A percentile compares a stretch with the other conserved stretches of the same genome.
These are phyloP conservation scores for Philereme vetulata DNA, from an alignment of 2,888 invertebrate species.

Conservation along the genomic window DNA sequence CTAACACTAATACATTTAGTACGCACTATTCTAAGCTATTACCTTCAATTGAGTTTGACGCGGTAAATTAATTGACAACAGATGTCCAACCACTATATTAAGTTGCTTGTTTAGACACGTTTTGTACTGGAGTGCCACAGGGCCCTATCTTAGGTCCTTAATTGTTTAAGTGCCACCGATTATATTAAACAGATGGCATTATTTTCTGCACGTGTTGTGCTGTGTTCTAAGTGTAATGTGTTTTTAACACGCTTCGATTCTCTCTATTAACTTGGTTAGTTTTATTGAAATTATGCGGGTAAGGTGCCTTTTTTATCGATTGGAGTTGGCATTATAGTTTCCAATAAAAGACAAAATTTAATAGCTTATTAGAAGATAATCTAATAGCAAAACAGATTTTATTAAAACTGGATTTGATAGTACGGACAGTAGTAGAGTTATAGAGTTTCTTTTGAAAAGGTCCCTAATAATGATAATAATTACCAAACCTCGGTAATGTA, in stretches of 20 bases:
- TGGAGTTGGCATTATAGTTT: too few species aligned
- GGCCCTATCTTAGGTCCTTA: constrained; percentile 23
- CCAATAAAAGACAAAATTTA: too few species aligned
- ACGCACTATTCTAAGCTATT: constrained; percentile 3
- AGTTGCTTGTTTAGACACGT: constrained; percentile 16
- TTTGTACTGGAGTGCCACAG: constrained; percentile 22
- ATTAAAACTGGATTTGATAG: too few species aligned
- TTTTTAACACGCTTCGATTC: constrained; percentile 11
- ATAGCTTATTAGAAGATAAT: too few species aligned
- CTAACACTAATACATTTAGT: constrained; percentile 10
- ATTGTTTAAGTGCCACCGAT: constrained; percentile 30
- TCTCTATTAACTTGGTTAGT: neutral
- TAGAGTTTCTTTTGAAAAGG: too few species aligned
- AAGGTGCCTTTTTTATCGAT: too few species aligned
- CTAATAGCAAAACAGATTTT: too few species aligned
- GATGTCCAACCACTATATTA: constrained; percentile 20
- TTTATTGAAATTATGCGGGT: neutral
- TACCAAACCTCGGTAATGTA: constrained; percentile 1
- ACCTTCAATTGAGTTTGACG: constrained; percentile 24
- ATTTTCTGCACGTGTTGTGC: constrained; percentile 27
- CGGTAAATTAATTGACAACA: constrained; percentile 25
- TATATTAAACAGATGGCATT: constrained; percentile 28
- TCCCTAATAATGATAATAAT: too few species aligned
- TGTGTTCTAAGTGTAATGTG: constrained; percentile 14
- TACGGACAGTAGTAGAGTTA: too few species aligned